Base-by-base conservation (phyloP, 1,140 invertebrate species). In the Pseudomyrmex cubaensis region DNA sequence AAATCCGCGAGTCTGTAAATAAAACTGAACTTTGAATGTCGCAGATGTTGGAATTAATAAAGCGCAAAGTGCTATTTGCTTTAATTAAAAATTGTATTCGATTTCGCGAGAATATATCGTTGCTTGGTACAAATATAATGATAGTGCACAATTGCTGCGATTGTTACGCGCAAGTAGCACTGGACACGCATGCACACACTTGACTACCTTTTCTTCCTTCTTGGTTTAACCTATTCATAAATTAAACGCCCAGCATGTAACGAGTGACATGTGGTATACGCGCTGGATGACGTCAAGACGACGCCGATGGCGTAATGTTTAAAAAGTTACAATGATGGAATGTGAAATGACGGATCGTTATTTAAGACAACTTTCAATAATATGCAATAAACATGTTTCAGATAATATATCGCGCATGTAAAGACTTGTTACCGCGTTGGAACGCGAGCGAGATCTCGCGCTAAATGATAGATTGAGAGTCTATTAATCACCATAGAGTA, bases 371-470 rank as follows among this genome's bases (percentile, higher is more conserved):
- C 44, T 46, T 48, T 17, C 52, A 69, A 78, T 17, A 78, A 78
- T 20, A 44, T 12, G 17, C 25, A 48, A 48, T 44, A 15, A 48
- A 35, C 12, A 2, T 25, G 20, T 59, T 12, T 77, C 2, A 22
- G 25, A 77, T 7, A 13, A 17, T 46, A 12, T 67, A 15, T 17
- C 48, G 15, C 22, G 20, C 52, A 54, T 20, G 50, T 50, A 54
- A 35, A 35, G 13, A 5, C 48, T 77, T 44, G 48, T 54, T 67
- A 13, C 62, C 22, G 48, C n/a, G 8, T 35, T 20, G 62, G 48
- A 52, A 66, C 62, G 62, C n/a, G 62, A 67, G n/a, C 62, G 22
- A 15, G 50, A 77, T 66, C 74, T 54, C 74, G 61, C 17, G 61
- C 25, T 12, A 12, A 20, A 20, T 56, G 62, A 77, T 54, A 66